Evolutionary conservation across 2,888 invertebrate species (phyloP).

Genomic region (Matsumyia berberina): DNA sequence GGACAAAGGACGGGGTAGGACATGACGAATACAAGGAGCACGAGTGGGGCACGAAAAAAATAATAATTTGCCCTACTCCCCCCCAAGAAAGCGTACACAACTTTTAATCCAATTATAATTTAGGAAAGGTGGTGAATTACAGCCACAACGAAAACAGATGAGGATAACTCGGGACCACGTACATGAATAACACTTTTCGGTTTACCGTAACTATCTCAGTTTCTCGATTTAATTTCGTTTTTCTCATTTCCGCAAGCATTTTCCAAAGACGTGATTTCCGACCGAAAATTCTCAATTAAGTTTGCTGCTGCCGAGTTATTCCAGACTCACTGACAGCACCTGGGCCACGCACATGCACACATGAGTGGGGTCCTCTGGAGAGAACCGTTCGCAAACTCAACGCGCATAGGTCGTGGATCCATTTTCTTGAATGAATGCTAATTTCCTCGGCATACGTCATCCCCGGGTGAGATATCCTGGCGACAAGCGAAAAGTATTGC

Average conservation of each 20-base stretch:
- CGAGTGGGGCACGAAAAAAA: background rate
- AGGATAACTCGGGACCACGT: conserved; percentile 71
- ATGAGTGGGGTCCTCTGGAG: background rate
- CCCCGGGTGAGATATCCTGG: conserved; percentile 13
- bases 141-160: conserved; percentile 68
- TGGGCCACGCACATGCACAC: conserved; percentile 24
- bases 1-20: conserved; percentile 13
- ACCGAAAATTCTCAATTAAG: conserved; percentile 76
- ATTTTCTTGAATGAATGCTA: conserved; percentile 75
- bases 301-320: conserved; percentile 40
- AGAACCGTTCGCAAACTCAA: conserved; percentile 41
- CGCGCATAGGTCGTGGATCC: conserved; percentile 42
- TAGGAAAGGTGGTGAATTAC: conserved; percentile 64
- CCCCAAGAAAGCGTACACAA: conserved; percentile 56
- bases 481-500: conserved; percentile 53
- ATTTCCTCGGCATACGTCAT: conserved; percentile 70
- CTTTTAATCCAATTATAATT: conserved; percentile 76
- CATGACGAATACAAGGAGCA: conserved; percentile 4
- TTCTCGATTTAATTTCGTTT: conserved; percentile 76
- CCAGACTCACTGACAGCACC: conserved; percentile 52
- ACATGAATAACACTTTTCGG: conserved; percentile 75
- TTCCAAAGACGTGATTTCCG: conserved; percentile 76
- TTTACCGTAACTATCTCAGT: conserved; percentile 75
- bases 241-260: conserved; percentile 76
- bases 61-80: conserved; percentile 53